A percentile compares a stretch with the other conserved stretches of the same genome.
phyloP scores from a whole-genome alignment of 2,113 vertebrate genomes.

The Puffinus mauretanicus region DNA sequence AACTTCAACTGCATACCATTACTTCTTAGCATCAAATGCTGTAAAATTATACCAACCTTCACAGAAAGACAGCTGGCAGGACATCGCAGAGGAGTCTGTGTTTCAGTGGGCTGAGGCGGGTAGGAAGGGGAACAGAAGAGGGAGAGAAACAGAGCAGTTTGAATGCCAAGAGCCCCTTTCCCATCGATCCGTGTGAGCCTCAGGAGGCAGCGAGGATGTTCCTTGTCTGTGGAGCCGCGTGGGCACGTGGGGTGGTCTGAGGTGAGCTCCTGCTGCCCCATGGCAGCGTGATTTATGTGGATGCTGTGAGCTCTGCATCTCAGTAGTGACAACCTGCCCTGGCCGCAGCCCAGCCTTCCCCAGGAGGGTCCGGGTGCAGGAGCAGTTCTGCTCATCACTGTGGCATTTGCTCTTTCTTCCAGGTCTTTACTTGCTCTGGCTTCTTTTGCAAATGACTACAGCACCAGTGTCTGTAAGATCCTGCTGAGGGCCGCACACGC shows the following conservation, averaged over 20 bases:
- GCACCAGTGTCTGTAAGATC: neutral
- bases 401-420: neutral
- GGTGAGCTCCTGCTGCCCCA: neutral
- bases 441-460: neutral
- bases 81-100: no score
- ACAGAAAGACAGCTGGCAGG: neutral
- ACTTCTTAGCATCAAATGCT: neutral
- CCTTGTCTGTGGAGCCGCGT: accelerated
- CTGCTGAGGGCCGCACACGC: neutral
- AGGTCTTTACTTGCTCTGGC: neutral
- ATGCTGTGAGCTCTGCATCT: neutral
- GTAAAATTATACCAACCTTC: neutral
- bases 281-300: neutral
- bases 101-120: neutral
- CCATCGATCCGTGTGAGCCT: accelerated
- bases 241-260: no score
- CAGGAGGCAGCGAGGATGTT: neutral
- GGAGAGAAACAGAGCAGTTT: neutral
- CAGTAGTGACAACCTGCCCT: neutral
- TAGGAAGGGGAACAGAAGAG: neutral
- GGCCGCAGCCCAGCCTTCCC: neutral
- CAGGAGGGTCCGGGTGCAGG: neutral
- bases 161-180: neutral
- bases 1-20: neutral
- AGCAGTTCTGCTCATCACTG: neutral